phyloP scores from a whole-genome alignment of 2,797 vertebrate genomes.

The Huso huso region DNA sequence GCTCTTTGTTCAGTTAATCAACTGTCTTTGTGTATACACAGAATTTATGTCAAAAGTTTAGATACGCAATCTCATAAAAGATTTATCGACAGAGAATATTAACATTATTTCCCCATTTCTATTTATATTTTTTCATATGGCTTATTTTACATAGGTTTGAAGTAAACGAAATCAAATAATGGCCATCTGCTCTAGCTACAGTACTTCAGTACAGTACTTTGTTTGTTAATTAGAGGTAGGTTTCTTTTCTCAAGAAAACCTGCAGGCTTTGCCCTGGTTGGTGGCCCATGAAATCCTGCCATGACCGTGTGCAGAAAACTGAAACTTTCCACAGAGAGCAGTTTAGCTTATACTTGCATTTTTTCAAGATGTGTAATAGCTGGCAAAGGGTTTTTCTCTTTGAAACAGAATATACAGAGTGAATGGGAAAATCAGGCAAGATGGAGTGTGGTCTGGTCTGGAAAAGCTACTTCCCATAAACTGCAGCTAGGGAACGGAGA shows the following conservation, averaged over 20 bases:
- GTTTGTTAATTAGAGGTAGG: slow-evolving; percentile 31
- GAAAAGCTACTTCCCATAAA: slow-evolving; percentile 60
- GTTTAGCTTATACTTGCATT: slow-evolving; percentile 71
- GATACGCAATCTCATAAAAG: too few species aligned
- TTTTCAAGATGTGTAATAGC: slow-evolving; percentile 78
- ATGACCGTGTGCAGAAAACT: slow-evolving; percentile 62
- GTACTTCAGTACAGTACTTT: slow-evolving; percentile 7
- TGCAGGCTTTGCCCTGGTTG: slow-evolving; percentile 37
- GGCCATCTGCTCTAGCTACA: slow-evolving; percentile 50
- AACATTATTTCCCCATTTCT: too few species aligned
- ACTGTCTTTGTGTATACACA: too few species aligned
- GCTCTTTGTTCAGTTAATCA: too few species aligned
- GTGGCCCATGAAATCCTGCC: slow-evolving; percentile 51
- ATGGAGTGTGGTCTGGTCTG: slow-evolving; percentile 53
- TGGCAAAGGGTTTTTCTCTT: slow-evolving; percentile 60
- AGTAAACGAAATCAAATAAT: slow-evolving; percentile 10
- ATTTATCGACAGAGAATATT: too few species aligned
- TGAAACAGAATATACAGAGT: slow-evolving; percentile 57
- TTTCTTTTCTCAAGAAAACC: slow-evolving; percentile 30
- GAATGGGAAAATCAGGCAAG: slow-evolving; percentile 72
- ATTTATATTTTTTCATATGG: too few species aligned
- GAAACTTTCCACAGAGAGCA: slow-evolving; percentile 64
- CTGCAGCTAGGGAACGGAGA: slow-evolving; percentile 49
- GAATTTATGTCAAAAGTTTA: too few species aligned
- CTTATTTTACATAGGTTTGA: too few species aligned